phyloP scores from a whole-genome alignment of 2,888 invertebrate species.

The Parapristionchus giblindavisi region DNA sequence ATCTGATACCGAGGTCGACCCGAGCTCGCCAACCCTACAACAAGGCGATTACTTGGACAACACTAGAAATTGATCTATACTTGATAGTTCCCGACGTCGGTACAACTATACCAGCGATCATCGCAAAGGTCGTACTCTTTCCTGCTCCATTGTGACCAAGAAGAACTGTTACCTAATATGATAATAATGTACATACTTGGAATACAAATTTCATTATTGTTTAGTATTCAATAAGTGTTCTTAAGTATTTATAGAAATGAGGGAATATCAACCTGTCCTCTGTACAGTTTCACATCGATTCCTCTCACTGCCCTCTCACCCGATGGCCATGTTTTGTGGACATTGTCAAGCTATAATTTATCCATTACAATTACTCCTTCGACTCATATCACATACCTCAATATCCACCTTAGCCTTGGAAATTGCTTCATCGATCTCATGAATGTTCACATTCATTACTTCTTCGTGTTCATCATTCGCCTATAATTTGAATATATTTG shows the following conservation, averaged over 20 bases:
- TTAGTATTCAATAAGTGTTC: not conserved
- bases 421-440: not conserved
- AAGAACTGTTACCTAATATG: conserved; percentile 58
- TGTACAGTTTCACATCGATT: conserved; percentile 57
- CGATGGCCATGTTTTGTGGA: conserved; percentile 23
- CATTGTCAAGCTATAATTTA: not conserved
- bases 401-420: not conserved
- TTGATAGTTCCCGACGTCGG: conserved; percentile 53
- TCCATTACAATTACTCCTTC: not conserved
- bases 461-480: not conserved
- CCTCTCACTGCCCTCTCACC: conserved; percentile 65
- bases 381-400: not conserved
- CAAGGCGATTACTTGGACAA: too few species aligned
- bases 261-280: conserved; percentile 58
- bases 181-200: not conserved
- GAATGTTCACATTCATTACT: not conserved
- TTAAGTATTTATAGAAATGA: not conserved
- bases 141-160: conserved; percentile 68
- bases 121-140: conserved; percentile 59
- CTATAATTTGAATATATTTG: not conserved
- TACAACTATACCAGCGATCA: conserved; percentile 56
- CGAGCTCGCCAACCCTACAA: not conserved
- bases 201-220: not conserved
- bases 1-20: not conserved
- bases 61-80: too few species aligned